phyloP scores from a whole-genome alignment of 2,888 invertebrate genomes.

The Cheilosia soror region DNA sequence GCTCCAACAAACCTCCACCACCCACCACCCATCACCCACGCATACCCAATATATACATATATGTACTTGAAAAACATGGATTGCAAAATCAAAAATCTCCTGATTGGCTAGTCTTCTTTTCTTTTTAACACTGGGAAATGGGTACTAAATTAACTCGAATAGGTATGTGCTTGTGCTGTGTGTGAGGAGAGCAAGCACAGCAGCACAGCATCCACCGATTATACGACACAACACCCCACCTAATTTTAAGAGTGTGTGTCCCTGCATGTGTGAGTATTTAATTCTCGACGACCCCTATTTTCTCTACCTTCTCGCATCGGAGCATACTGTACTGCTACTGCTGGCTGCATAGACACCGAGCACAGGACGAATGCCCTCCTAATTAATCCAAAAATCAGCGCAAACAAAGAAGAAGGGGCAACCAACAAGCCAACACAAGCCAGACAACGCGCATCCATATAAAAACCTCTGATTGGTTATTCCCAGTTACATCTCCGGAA shows the following conservation, averaged over 20 bases:
- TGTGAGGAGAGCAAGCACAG: constrained; percentile 40
- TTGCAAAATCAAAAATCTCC: constrained; percentile 41
- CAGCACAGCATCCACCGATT: constrained; percentile 18
- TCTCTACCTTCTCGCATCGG: neutral
- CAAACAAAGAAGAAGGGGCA: constrained; percentile 3
- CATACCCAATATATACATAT: neutral
- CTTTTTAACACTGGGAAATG: constrained; percentile 27
- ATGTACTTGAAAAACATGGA: no score
- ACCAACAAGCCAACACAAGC: neutral
- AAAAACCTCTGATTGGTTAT: constrained; percentile 62
- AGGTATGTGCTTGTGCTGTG: constrained; percentile 44
- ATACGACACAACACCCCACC: constrained; percentile 12
- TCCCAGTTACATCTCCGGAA: constrained; percentile 31
- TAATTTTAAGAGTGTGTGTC: constrained; percentile 21
- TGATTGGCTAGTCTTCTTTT: constrained; percentile 50
- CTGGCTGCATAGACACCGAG: neutral
- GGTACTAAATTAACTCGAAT: constrained; percentile 57
- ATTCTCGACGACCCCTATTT: constrained; percentile 65
- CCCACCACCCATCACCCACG: constrained; percentile 7
- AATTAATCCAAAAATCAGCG: constrained; percentile 38
- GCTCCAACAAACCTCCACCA: neutral
- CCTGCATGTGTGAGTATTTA: constrained; percentile 57
- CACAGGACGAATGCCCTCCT: constrained; percentile 26
- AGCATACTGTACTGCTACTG: neutral
- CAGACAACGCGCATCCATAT: constrained; percentile 1